phyloP scores from a whole-genome alignment of 2,888 invertebrate genomes.

The Polymixis lichenea region DNA sequence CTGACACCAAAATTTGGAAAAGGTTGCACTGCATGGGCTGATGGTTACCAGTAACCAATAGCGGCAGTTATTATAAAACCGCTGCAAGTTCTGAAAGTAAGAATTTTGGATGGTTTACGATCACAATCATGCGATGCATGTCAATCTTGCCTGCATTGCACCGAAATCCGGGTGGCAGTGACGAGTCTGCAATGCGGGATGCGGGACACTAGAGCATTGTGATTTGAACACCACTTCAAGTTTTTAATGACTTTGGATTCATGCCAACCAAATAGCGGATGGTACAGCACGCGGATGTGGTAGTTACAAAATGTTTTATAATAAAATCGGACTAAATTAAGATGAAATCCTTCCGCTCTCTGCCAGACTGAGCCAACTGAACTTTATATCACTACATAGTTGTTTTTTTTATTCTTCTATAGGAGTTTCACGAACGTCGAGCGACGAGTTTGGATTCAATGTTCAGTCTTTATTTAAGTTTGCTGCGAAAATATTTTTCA shows the following conservation, averaged over 20 bases:
- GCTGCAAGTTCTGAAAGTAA: neutral
- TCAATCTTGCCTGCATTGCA: constrained; percentile 45
- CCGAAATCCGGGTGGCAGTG: constrained; percentile 21
- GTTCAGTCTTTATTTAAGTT: constrained; percentile 4
- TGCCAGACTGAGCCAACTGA: neutral
- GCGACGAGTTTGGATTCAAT: neutral
- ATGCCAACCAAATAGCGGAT: constrained; percentile 62
- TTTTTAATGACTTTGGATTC: constrained; percentile 61
- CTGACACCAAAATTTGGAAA: neutral
- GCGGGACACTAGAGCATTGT: constrained; percentile 23
- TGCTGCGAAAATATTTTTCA: neutral
- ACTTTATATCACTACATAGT: neutral
- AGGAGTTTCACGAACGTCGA: neutral
- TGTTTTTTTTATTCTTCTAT: neutral
- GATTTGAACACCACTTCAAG: constrained; percentile 31
- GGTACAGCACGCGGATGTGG: constrained; percentile 51
- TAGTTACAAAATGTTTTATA: constrained; percentile 36
- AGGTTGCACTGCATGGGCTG: neutral
- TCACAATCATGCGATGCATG: constrained; percentile 9
- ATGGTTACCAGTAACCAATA: neutral
- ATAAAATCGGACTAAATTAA: constrained; percentile 40
- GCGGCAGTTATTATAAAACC: neutral
- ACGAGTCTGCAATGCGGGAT: constrained; percentile 57
- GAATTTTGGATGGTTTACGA: constrained; percentile 1
- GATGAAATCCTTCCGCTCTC: constrained; percentile 43